Evolutionary conservation across 2,888 invertebrate genomes (phyloP).

Genomic region (Zaprionus bogoriensis): DNA sequence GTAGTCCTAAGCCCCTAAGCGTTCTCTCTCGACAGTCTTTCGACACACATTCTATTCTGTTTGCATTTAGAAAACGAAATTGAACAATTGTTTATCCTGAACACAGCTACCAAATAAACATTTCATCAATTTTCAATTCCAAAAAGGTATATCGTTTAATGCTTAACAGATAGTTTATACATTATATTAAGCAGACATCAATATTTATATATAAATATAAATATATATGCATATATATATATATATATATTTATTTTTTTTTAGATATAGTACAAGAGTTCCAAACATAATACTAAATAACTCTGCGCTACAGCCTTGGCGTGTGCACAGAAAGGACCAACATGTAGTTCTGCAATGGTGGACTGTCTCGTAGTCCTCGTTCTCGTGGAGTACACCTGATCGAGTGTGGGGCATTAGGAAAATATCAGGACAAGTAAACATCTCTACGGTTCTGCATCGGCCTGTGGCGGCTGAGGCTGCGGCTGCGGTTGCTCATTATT

Average conservation of each 20-base stretch:
- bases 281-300: constrained; percentile 63
- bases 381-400: not conserved
- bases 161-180: constrained; percentile 57
- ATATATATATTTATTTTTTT: constrained; percentile 17
- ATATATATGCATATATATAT: constrained; percentile 25
- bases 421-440: constrained; percentile 7
- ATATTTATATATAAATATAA: constrained; percentile 27
- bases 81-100: constrained; percentile 38
- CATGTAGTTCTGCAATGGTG: not conserved
- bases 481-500: constrained; percentile 5
- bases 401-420: constrained; percentile 9
- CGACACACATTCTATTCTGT: constrained; percentile 7
- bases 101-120: constrained; percentile 60
- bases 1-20: constrained; percentile 12
- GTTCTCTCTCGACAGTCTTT: not conserved
- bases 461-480: not conserved
- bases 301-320: constrained; percentile 40
- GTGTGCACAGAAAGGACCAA: constrained; percentile 29
- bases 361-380: not conserved
- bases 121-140: constrained; percentile 50
- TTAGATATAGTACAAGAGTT: constrained; percentile 44
- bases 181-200: constrained; percentile 42
- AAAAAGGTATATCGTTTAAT: constrained; percentile 52
- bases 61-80: constrained; percentile 9
- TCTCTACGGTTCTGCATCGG: constrained; percentile 11